These are phyloP conservation scores for Hipparchia sbordonii DNA, from an alignment of 2,888 invertebrate genomes.

Conservation along the genomic window DNA sequence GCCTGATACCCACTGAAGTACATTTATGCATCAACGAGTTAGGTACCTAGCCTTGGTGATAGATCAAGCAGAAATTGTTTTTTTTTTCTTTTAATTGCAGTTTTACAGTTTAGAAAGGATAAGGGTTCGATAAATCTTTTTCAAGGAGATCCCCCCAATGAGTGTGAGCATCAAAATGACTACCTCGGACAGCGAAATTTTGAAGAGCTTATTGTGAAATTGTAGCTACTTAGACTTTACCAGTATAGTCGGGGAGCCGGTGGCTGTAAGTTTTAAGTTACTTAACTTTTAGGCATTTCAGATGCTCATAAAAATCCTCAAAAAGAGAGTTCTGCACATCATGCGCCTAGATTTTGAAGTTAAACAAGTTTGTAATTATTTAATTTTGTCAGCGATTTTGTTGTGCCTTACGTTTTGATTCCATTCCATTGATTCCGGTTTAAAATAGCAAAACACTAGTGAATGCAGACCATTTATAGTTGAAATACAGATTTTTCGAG, in stretches of 20 bases:
- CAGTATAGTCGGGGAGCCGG: neutral
- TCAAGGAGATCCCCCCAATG: conserved; percentile 61
- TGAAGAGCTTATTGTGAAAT: conserved; percentile 54
- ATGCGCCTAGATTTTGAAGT: too few species aligned
- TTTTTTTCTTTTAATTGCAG: conserved; percentile 67
- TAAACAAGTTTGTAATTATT: too few species aligned
- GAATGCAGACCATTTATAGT: too few species aligned
- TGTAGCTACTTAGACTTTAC: conserved; percentile 27
- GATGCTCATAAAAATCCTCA: neutral
- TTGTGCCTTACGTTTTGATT: neutral
- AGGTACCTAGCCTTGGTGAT: neutral
- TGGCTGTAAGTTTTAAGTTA: neutral
- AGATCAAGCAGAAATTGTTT: conserved; percentile 19
- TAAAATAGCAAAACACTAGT: too few species aligned
- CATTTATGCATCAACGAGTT: neutral
- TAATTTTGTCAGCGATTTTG: too few species aligned
- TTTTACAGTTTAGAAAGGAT: conserved; percentile 77
- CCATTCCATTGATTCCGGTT: neutral
- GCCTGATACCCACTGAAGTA: neutral
- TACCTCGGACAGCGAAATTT: conserved; percentile 44
- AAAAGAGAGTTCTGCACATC: too few species aligned
- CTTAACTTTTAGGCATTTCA: neutral
- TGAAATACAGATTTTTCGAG: too few species aligned
- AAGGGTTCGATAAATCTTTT: conserved; percentile 75
- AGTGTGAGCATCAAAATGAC: conserved; percentile 44